Base-by-base conservation (phyloP, 2,888 invertebrate species). In the Leptinotarsa peninsularis region DNA sequence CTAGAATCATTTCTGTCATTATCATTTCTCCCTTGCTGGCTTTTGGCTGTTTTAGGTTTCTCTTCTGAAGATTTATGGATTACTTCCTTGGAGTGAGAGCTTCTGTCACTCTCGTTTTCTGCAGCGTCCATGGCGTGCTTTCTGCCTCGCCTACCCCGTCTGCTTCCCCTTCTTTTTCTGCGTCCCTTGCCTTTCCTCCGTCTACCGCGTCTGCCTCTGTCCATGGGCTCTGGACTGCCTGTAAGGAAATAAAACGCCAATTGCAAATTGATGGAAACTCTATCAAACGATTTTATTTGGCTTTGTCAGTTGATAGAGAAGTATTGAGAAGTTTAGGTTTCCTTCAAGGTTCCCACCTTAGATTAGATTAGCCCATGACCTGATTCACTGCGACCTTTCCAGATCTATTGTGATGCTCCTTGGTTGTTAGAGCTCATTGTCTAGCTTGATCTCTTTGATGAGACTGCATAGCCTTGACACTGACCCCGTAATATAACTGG, bases 11-110 rank as follows among this genome's bases (percentile, higher is more conserved):
- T 27, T n/a, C 63, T 43, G 43, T 63, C 63, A 17, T 43, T 63
- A 43, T 63, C 63, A 43, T 10, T 63, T 43, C 63, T 63, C n/a
- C 49, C 67, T 21, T 21, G 56, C 1, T 33, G 49, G 27, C 58
- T 58, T 52, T 67, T 73, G 4, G 68, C 49, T n/a, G 68, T 68
- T 73, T 68, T 72, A 1, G 72, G 72, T 67, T 67, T 67, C 27
- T 72, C 72, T 18, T 72, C 72, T 4, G 72, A 72, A 13, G 72
- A 67, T 52, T 67, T 67, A 7, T 56, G 49, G 33, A 58, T 56
- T 49, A 56, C 27, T 4, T 72, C 72, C n/a, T 72, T 72, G 14
- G 72, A 67, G 4, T 67, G 67, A 14, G 56, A 17, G 49, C 67
- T 72, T 4, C 43, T 15, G n/a, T 72, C 72, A n/a, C 21, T 49